Evolutionary conservation across 92 coral and sea anemone species (phyloP).

Genomic region (Parazoanthus swiftii): DNA sequence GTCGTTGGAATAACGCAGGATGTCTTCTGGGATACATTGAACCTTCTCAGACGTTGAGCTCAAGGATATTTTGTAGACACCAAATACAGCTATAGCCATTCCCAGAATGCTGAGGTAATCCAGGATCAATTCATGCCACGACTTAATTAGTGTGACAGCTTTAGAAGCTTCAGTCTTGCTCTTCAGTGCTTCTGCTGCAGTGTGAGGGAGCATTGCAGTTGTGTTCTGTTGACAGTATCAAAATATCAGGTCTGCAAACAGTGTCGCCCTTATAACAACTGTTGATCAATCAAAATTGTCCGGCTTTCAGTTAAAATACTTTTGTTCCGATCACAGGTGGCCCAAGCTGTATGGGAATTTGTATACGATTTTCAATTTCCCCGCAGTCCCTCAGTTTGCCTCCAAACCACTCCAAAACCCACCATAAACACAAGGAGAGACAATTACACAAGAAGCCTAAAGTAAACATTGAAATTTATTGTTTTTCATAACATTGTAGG

Average conservation of each 20-base stretch:
- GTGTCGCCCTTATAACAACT: background rate
- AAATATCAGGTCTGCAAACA: background rate
- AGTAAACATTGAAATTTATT: too few species aligned
- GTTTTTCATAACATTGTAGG: too few species aligned
- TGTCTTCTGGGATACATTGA: background rate
- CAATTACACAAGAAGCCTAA: too few species aligned
- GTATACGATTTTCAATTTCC: too few species aligned
- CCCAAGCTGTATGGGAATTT: too few species aligned
- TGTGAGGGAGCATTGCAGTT: background rate
- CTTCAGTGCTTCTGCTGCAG: background rate
- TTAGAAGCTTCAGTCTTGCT: background rate
- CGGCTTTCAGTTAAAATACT: background rate
- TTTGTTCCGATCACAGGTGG: too few species aligned
- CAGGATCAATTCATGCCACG: slow-evolving; percentile 2
- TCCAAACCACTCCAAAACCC: too few species aligned
- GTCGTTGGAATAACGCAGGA: background rate
- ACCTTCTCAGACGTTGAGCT: background rate
- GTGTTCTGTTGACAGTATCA: background rate
- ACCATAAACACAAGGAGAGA: too few species aligned
- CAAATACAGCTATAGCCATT: background rate
- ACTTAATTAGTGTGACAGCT: background rate
- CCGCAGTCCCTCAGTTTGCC: too few species aligned
- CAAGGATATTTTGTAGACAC: background rate
- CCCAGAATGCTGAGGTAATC: slow-evolving; percentile 4
- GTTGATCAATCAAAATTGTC: background rate